Base-by-base conservation (phyloP, 2,888 invertebrate genomes). In the Protula sp. region DNA sequence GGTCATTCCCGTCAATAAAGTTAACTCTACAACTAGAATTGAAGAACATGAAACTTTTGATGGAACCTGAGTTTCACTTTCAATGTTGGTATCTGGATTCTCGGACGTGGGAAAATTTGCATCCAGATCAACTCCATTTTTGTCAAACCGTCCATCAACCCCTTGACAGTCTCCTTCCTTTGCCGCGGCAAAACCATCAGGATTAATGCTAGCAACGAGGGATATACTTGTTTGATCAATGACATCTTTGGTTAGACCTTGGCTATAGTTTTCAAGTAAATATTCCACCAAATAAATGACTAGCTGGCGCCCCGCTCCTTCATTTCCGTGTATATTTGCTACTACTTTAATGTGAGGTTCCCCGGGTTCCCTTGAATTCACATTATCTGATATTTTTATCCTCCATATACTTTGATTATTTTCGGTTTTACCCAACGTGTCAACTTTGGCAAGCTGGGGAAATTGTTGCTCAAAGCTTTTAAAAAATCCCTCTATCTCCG, bases 61-160 rank as follows among this genome's bases (percentile, higher is more conserved):
- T n/a, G n/a, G n/a, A n/a, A n/a, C n/a, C n/a, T n/a, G n/a, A n/a
- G n/a, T n/a, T n/a, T n/a, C n/a, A n/a, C n/a, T n/a, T n/a, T n/a
- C n/a, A n/a, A n/a, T n/a, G n/a, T n/a, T n/a, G n/a, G n/a, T n/a
- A n/a, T n/a, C n/a, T n/a, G n/a, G n/a, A n/a, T n/a, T n/a, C n/a
- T n/a, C n/a, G n/a, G n/a, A n/a, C n/a, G n/a, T n/a, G n/a, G 95
- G 95, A 82, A 97, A 97, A 83, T 97, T 95, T 59, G 95, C 87
- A 83, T 97, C 95, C 71, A 97, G 83, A 79, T 97, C 95, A 77
- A 89, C 91, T 3, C 91, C 90, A 45, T 71, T 69, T 3, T 64
- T 62, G 65, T 78, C 78, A 19, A 5, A 9, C 61, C 63, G 38
- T 19, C 63, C 63, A 3, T 3, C 28, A 19, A 47, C 5, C 3